Evolutionary conservation across 2,113 vertebrate genomes (phyloP), one percentile per base, ranked within the genome.

Genomic region (Callionymus lyra): DNA sequence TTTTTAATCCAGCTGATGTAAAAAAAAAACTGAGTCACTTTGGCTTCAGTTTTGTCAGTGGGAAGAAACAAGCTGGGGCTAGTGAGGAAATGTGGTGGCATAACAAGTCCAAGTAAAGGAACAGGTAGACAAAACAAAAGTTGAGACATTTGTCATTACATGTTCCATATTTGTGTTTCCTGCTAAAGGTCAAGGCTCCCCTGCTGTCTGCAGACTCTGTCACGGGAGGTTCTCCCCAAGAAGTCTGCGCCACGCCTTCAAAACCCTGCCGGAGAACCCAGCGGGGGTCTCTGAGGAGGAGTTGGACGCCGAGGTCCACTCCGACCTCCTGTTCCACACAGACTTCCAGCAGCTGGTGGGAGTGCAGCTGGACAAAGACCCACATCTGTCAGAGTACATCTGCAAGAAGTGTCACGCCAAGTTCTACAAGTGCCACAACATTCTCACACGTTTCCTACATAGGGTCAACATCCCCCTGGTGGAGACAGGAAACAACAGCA

Each of bases 341-440:
- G 94, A 98, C 66, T 98, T 97, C 73, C 93, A 98, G 80, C 81
- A 68, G 6, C 76, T 98, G 54, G 82, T 98, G 0, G 92, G 94
- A 0, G 88, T 97, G 34, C 82, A 84, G 0, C 65, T 94, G 57
- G 79, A 77, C 45, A 85, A 86, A 12, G 91, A 97, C 69, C 88
- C 92, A 0, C 46, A 76, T 0, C 77, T 97, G 1, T 90, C 93
- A 0, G 89, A 88, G 63, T 97, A 90, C 0, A 82, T 98, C 63
- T 97, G 94, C 70, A 94, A 91, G 84, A 91, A 84, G 68, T 98
- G 94, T 73, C 88, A 94, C 10, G 48, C 86, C 15, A 93, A 97
- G 82, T 98, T 97, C 82, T 98, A 98, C 59, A 92, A 93, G 58
- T 97, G 93, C 77, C 89, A 89, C 74, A 81, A 85, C 56, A 74